These are phyloP conservation scores for Oxycera nigricornis DNA, from an alignment of 2,888 invertebrate genomes.

Conservation along the genomic window DNA sequence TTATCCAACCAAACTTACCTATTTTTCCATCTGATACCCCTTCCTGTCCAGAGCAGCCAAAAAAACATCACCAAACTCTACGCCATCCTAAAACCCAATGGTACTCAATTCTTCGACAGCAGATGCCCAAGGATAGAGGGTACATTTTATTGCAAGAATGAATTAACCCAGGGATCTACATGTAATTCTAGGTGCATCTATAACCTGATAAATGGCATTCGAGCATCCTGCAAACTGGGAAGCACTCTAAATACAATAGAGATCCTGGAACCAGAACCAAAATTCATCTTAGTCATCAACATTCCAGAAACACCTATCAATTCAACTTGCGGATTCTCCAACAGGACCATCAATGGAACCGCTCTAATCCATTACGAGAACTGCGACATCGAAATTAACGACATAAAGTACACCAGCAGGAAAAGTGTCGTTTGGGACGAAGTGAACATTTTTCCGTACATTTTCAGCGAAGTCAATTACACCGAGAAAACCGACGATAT, in stretches of 20 bases:
- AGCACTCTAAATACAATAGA: conserved; percentile 10
- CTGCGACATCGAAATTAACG: conserved; percentile 12
- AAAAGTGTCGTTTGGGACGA: background rate
- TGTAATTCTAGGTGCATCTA: conserved; percentile 28
- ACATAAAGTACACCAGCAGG: background rate
- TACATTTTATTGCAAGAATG: conserved; percentile 36
- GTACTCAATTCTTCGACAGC: background rate
- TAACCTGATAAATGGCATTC: conserved; percentile 30
- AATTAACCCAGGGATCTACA: conserved; percentile 12
- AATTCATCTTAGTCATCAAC: conserved; percentile 36
- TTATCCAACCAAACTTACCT: background rate
- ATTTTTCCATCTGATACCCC: conserved; percentile 3
- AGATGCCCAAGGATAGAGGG: conserved; percentile 33
- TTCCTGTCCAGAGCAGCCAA: background rate
- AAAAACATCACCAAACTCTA: background rate
- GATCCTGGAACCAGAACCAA: conserved; percentile 40
- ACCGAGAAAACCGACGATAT: too few species aligned
- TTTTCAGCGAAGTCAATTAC: too few species aligned
- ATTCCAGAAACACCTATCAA: conserved; percentile 32
- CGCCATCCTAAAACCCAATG: background rate
- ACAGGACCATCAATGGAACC: background rate
- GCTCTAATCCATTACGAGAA: background rate
- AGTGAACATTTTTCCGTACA: too few species aligned
- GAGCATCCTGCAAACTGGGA: conserved; percentile 28
- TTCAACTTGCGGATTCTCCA: conserved; percentile 30